phyloP scores from a whole-genome alignment of 2,888 invertebrate genomes.

The Eremobia ochroleuca region DNA sequence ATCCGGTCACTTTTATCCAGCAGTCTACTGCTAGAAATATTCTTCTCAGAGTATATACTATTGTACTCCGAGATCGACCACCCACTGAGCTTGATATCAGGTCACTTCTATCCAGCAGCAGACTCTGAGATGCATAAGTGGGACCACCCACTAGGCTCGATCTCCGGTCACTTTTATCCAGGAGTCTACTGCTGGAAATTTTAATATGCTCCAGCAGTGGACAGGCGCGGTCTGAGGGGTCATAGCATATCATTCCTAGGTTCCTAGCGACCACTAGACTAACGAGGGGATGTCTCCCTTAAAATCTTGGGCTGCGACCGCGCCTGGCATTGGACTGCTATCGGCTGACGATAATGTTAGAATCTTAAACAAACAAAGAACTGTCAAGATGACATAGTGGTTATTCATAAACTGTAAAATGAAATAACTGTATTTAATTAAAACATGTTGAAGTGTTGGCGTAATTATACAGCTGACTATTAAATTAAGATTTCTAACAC shows the following conservation, averaged over 20 bases:
- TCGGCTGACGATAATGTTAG: not conserved
- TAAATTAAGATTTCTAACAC: conserved; percentile 58
- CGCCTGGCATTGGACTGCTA: not conserved
- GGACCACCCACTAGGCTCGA: not conserved
- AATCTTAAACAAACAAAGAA: not conserved
- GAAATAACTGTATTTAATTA: conserved; percentile 17
- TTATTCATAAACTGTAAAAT: conserved; percentile 20
- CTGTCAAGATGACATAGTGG: not conserved
- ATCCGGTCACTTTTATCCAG: not conserved
- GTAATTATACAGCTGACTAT: conserved; percentile 40
- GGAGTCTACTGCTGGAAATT: not conserved
- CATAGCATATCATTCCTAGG: too few species aligned
- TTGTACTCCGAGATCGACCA: not conserved
- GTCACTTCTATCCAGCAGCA: too few species aligned
- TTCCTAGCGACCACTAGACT: too few species aligned
- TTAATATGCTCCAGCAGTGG: not conserved
- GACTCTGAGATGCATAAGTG: too few species aligned
- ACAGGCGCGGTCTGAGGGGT: too few species aligned
- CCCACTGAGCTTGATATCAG: too few species aligned
- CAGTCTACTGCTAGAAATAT: not conserved
- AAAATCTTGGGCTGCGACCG: too few species aligned
- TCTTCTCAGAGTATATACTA: not conserved
- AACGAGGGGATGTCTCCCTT: too few species aligned
- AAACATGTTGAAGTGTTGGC: conserved; percentile 43
- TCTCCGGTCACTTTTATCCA: not conserved